phyloP scores from a whole-genome alignment of 1,140 invertebrate genomes.

The Teleopsis dalmanni region DNA sequence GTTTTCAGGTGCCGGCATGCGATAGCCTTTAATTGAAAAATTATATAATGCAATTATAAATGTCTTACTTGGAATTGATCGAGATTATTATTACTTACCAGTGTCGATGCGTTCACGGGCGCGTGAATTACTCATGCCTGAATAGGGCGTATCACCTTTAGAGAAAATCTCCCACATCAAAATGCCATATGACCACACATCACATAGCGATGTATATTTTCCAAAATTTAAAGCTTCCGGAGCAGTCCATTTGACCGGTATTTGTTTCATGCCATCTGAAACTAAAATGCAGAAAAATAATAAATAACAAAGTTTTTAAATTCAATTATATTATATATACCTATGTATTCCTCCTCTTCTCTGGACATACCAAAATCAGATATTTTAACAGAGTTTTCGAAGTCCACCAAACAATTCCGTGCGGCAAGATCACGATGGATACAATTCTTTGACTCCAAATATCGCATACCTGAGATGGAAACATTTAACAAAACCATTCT shows the following conservation, averaged over 20 bases:
- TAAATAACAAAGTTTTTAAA: background rate
- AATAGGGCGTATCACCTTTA: slow-evolving; percentile 85
- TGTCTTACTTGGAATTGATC: background rate
- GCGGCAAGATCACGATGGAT: slow-evolving; percentile 95
- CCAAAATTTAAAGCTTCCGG: slow-evolving; percentile 94
- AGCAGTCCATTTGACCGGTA: slow-evolving; percentile 96
- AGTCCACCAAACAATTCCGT: slow-evolving; percentile 73
- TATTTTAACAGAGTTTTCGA: slow-evolving; percentile 86
- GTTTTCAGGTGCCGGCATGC: slow-evolving; percentile 83
- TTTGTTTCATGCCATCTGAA: slow-evolving; percentile 96
- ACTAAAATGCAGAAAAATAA: slow-evolving; percentile 47
- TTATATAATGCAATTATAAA: background rate
- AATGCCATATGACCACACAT: slow-evolving; percentile 98
- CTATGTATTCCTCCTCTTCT: slow-evolving; percentile 92
- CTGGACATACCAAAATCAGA: slow-evolving; percentile 97
- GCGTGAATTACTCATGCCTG: slow-evolving; percentile 86
- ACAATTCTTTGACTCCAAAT: slow-evolving; percentile 92
- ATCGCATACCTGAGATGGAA: slow-evolving; percentile 63
- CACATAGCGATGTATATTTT: slow-evolving; percentile 91
- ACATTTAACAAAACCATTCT: background rate
- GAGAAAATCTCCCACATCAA: slow-evolving; percentile 97
- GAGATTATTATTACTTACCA: slow-evolving; percentile 49
- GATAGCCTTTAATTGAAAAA: slow-evolving; percentile 60
- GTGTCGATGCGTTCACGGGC: slow-evolving; percentile 89
- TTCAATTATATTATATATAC: slow-evolving; percentile 14